These are phyloP conservation scores for Neodon shergylaensis DNA, from an alignment of 2,113 vertebrate genomes.

Conservation along the genomic window DNA sequence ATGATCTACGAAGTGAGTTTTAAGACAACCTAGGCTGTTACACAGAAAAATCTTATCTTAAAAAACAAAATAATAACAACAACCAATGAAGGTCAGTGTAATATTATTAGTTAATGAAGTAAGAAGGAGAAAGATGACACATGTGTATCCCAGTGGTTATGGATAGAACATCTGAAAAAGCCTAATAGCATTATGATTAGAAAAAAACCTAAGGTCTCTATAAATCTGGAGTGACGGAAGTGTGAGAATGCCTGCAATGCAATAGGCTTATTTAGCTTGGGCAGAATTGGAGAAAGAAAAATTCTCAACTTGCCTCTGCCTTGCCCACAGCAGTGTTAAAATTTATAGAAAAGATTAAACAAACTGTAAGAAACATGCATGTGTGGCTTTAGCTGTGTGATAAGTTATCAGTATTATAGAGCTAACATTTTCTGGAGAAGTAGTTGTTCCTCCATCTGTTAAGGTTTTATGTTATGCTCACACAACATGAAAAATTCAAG, in stretches of 20 bases:
- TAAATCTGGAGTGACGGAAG: not conserved
- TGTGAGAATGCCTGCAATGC: too few species aligned
- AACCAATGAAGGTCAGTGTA: not conserved
- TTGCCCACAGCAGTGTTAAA: not conserved
- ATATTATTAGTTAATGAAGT: not conserved
- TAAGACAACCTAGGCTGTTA: too few species aligned
- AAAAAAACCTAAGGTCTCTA: too few species aligned
- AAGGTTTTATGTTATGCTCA: not conserved
- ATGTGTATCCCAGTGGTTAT: not conserved
- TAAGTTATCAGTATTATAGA: too few species aligned
- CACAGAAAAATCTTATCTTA: not conserved
- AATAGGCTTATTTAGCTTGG: not conserved
- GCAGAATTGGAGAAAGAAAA: not conserved
- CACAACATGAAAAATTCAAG: not conserved
- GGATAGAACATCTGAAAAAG: not conserved
- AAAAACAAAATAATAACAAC: too few species aligned
- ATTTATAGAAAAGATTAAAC: not conserved
- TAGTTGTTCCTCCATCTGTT: not conserved
- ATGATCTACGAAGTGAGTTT: too few species aligned
- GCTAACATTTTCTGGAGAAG: not conserved
- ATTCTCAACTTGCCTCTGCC: not conserved
- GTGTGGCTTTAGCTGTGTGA: not conserved
- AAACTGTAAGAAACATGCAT: not conserved
- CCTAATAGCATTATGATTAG: not conserved
- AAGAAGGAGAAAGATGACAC: not conserved